These are phyloP conservation scores for Sylvia borin DNA, from an alignment of 2,797 vertebrate genomes.

Conservation along the genomic window DNA sequence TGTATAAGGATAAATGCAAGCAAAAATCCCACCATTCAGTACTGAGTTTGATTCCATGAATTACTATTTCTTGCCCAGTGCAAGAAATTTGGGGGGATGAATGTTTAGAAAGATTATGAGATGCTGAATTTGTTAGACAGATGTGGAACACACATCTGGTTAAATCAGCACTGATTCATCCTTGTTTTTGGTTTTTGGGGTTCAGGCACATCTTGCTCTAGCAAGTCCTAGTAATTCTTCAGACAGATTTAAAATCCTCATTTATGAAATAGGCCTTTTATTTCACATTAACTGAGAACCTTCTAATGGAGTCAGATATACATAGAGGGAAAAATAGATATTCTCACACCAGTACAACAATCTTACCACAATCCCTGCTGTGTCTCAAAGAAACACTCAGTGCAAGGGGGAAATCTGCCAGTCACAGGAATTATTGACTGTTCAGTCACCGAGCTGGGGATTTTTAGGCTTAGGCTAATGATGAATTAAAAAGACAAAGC, in stretches of 20 bases:
- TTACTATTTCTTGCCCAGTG: neutral
- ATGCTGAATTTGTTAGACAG: neutral
- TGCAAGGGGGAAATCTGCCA: neutral
- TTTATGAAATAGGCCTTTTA: neutral
- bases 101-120: neutral
- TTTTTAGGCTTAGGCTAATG: neutral
- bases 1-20: neutral
- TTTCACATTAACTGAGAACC: neutral
- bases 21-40: neutral
- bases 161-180: neutral
- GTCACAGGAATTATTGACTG: neutral
- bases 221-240: neutral
- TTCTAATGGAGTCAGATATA: neutral
- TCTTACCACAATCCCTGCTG: neutral
- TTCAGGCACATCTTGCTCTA: neutral
- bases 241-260: neutral
- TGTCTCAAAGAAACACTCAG: neutral
- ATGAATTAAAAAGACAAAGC: neutral
- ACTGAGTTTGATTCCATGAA: neutral
- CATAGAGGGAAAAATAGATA: accelerated
- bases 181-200: neutral
- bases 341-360: too few relatives aligned
- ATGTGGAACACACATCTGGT: neutral
- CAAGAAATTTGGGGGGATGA: neutral
- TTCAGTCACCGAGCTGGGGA: neutral